Evolutionary conservation across 1,140 invertebrate genomes (phyloP).

Genomic region (Neelides sp.): DNA sequence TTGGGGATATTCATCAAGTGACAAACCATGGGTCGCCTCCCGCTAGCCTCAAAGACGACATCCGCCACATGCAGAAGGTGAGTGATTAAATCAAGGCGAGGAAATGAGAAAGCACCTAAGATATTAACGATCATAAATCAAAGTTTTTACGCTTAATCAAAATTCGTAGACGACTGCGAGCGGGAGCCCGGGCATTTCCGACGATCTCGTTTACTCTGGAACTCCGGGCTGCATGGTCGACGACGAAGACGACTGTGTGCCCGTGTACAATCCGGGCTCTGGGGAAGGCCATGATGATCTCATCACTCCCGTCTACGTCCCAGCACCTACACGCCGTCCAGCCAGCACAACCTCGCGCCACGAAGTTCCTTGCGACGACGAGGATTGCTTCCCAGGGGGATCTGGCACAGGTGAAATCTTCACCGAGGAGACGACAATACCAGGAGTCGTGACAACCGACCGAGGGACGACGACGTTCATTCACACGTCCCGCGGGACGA

Average conservation of each 20-base stretch:
- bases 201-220: slow-evolving; percentile 68
- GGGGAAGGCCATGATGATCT: slow-evolving; percentile 52
- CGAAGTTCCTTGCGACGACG: slow-evolving; percentile 46
- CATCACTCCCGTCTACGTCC: slow-evolving; percentile 80
- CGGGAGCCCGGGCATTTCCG: slow-evolving; percentile 58
- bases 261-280: slow-evolving; percentile 57
- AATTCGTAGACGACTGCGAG: slow-evolving; percentile 62
- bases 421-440: no score
- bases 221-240: slow-evolving; percentile 58
- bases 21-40: slow-evolving; percentile 31
- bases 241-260: slow-evolving; percentile 73
- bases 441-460: no score
- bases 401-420: slow-evolving; percentile 7
- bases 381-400: slow-evolving; percentile 33
- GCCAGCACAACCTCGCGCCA: slow-evolving; percentile 37
- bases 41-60: slow-evolving; percentile 10
- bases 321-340: slow-evolving; percentile 54
- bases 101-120: slow-evolving; percentile 1
- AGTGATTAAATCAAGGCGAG: background rate
- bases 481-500: no score
- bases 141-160: background rate
- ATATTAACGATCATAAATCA: background rate
- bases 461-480: no score
- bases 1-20: slow-evolving; percentile 39
- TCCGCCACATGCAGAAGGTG: slow-evolving; percentile 23